Percentiles rank a stretch among this genome's conserved stretches.
These are phyloP conservation scores for Pinna nobilis DNA, from an alignment of 1,140 invertebrate species.

Conservation along the genomic window DNA sequence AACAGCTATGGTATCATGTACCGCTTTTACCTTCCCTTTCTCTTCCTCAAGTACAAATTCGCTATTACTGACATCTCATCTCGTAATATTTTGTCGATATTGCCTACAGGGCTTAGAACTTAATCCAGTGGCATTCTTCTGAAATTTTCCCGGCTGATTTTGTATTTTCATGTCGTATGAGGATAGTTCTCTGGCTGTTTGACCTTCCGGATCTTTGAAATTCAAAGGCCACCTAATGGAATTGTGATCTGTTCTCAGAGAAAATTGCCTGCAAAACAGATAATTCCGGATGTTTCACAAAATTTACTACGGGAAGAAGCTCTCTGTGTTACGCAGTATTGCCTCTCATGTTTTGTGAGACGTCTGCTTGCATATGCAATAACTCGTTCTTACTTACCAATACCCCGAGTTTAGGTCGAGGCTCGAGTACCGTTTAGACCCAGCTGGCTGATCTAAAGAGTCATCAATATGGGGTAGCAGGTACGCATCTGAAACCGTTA, in stretches of 20 bases:
- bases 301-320: background rate
- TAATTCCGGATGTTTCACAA: background rate
- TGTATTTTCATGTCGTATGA: too few relatives aligned
- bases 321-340: too few relatives aligned
- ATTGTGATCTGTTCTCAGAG: background rate
- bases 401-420: background rate
- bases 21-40: too few relatives aligned
- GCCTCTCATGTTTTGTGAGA: constrained; percentile 6
- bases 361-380: constrained; percentile 3
- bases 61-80: too few relatives aligned
- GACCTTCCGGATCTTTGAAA: background rate
- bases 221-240: background rate
- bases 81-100: too few relatives aligned
- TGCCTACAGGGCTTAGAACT: too few relatives aligned
- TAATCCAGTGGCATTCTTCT: too few relatives aligned
- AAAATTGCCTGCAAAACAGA: background rate
- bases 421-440: background rate
- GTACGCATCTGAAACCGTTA: constrained; percentile 30
- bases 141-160: too few relatives aligned
- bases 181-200: too few relatives aligned
- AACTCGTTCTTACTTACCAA: constrained; percentile 3
- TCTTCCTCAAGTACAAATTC: too few relatives aligned
- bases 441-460: constrained; percentile 13
- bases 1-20: too few relatives aligned
- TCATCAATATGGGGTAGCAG: constrained; percentile 34